phyloP scores from a whole-genome alignment of 2,888 invertebrate species.

The Branchinecta sandiegonensis region DNA sequence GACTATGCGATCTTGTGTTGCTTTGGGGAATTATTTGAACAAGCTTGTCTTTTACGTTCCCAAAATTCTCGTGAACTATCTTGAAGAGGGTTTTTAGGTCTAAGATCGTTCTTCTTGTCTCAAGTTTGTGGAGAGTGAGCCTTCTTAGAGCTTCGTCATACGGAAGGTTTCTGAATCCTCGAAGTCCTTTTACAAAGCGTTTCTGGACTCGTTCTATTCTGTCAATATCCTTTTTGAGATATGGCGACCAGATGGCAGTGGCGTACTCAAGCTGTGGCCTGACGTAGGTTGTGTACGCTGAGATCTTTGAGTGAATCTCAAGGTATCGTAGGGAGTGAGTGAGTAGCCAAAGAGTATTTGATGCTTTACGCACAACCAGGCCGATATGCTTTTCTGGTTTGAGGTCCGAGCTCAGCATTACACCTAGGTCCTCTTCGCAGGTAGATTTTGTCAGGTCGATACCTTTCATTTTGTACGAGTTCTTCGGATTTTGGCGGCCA shows the following conservation, averaged over 20 bases:
- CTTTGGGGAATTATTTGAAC: slow-evolving; percentile 1
- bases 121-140: slow-evolving; percentile 8
- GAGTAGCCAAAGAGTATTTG: slow-evolving; percentile 11
- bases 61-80: slow-evolving; percentile 14
- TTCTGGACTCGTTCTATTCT: neutral
- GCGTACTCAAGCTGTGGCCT: slow-evolving; percentile 14
- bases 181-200: no score
- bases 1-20: slow-evolving; percentile 14
- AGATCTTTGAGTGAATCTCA: slow-evolving; percentile 8
- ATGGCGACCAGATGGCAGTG: neutral
- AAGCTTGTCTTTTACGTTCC: slow-evolving; percentile 12
- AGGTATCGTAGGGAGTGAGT: neutral
- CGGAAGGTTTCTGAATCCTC: neutral
- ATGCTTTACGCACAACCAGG: slow-evolving; percentile 14
- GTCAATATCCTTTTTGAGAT: slow-evolving; percentile 14
- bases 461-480: slow-evolving; percentile 11
- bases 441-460: slow-evolving; percentile 4
- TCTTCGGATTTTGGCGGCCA: slow-evolving; percentile 11
- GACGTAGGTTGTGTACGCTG: slow-evolving; percentile 11
- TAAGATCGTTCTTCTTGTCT: slow-evolving; percentile 5
- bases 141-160: slow-evolving; percentile 14
- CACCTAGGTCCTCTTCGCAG: neutral
- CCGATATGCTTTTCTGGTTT: slow-evolving; percentile 14
- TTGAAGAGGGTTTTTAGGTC: neutral
- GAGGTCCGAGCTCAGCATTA: slow-evolving; percentile 8